Base-by-base conservation (phyloP, 2,797 vertebrate genomes). In the Discoglossus pictus region DNA sequence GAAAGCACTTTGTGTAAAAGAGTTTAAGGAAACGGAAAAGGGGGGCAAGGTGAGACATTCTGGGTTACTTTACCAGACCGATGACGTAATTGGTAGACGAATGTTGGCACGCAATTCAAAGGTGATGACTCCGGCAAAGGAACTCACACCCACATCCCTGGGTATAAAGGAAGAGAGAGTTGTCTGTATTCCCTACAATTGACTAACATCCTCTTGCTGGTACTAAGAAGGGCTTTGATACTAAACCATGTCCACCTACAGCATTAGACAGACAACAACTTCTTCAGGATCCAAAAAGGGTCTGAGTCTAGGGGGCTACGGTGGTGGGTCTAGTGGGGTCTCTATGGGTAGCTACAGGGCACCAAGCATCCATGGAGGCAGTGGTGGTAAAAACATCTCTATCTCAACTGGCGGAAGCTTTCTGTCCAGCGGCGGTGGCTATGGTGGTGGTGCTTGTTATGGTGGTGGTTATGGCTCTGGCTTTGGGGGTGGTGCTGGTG, bases 331-430 rank as follows among this genome's bases (percentile, higher is more conserved):
- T 69, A 76, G 80, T 50, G 34, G 79, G 39, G 8, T 75, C 2
- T 86, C 86, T 47, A 70, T 52, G 31, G 85, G 79, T 0, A 63
- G 72, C 50, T 77, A 59, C 36, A 86, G 69, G 64, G 80, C 84
- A 66, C 68, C 82, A 60, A 92, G 89, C 1, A 76, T 87, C 66
- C 88, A 91, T 0, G 87, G 83, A 0, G 89, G 87, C 20, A 82
- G 81, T n/a, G 86, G 90, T 0, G 78, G 86, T 1, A 77, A 40
- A 5, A 89, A 84, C 53, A 80, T 86, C 72, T 83, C 81, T 1
- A 75, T 91, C 73, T 89, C 90, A 62, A 72, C 89, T n/a, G n/a
- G n/a, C 6, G 43, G 76, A 64, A 48, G 24, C 17, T 5, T 64
- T 4, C 83, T 80, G 47, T 70, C 54, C 0, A 25, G 72, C 77